Evolutionary conservation across 2,888 invertebrate species (phyloP), one percentile per base, ranked within the genome.

Genomic region (Capitulum mitella): DNA sequence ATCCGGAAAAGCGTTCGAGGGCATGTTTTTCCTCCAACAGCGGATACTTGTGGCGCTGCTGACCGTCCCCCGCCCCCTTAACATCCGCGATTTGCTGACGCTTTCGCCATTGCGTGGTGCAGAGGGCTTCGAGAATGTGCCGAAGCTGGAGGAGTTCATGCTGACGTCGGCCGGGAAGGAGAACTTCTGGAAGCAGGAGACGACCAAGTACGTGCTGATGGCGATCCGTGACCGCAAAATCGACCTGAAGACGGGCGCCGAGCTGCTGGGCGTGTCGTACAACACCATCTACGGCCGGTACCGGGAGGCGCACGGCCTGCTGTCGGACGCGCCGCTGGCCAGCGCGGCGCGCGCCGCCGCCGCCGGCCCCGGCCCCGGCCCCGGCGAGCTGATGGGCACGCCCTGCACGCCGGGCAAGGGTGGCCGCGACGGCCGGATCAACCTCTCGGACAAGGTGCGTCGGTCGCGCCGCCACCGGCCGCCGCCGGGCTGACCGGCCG

Each of bases 401-500:
- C 46, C 76, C 5, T 6, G 46, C 76, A 46, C 43, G 46, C 48
- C 46, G 46, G 74, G 40, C 74, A 48, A 46, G 29, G 76, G 70
- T 10, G 37, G 76, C 29, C 74, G 74, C 10, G 70, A 14, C 22
- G 22, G 19, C 32, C 74, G 43, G 22, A 29, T 12, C 76, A 1
- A 26, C 5, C n/a, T 34, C 32, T 34, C 54, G 1, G 43, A 78
- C 1, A 43, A 78, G 64, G 43, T 29, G 46, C n/a, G 29, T 6
- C 26, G 43, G 40, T 3, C 16, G 29, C 19, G 19, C n/a, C 8
- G 40, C 8, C n/a, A 3, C 32, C 3, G 29, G n/a, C 61, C 29
- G 61, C 61, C 16, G n/a, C 32, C 10, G 61, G 3, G 81, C 81
- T 58, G 80, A 80, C 46, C 80, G 81, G 70, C 61, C 80, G 37